Evolutionary conservation across 2,797 vertebrate genomes (phyloP).

Genomic region (Cyprinodon diabolis): DNA sequence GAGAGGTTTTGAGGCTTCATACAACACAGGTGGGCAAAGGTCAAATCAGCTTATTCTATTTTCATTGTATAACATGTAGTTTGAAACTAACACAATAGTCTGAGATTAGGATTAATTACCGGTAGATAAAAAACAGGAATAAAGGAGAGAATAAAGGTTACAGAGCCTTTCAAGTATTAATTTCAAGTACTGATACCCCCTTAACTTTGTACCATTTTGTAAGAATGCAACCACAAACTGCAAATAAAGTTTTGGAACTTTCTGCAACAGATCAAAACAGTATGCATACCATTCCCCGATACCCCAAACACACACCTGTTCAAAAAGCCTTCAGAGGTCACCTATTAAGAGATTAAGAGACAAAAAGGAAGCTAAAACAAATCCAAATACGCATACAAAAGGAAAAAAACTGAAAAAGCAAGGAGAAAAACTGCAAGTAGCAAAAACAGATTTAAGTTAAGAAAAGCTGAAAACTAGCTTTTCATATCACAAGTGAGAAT

Average conservation of each 20-base stretch:
- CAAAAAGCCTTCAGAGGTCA: too few species aligned
- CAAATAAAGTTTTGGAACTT: background rate
- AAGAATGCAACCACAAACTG: background rate
- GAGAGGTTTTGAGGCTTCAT: slow-evolving; percentile 91
- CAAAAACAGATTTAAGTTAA: too few species aligned
- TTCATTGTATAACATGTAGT: too few species aligned
- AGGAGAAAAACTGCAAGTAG: too few species aligned
- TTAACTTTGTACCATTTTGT: background rate
- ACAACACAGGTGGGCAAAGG: slow-evolving; percentile 83
- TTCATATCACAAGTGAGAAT: too few species aligned
- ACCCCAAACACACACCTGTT: background rate
- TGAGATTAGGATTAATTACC: background rate
- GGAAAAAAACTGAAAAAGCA: too few species aligned
- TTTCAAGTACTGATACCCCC: background rate
- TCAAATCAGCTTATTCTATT: background rate
- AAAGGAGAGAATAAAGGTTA: too few species aligned
- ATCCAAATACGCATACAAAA: too few species aligned
- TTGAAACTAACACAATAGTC: background rate
- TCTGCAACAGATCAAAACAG: background rate
- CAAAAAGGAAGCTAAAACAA: too few species aligned
- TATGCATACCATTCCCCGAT: background rate
- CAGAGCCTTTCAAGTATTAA: background rate
- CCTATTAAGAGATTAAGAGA: too few species aligned
- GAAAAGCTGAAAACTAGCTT: too few species aligned
- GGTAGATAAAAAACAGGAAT: background rate